Base-by-base conservation (phyloP, 1,140 invertebrate species). In the Rhyzopertha dominica region DNA sequence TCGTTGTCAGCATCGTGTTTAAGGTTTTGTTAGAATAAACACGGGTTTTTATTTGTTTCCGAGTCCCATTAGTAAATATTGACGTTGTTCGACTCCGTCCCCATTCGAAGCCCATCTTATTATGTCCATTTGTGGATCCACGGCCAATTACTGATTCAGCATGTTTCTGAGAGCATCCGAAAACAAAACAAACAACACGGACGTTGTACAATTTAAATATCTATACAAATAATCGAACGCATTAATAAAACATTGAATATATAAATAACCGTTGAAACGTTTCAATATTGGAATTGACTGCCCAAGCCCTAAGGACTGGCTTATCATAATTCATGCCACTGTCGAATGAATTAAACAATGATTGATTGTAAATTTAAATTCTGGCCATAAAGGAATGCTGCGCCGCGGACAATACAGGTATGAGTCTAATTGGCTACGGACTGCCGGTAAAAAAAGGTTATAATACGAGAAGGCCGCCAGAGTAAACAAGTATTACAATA, bases 61-160 rank as follows among this genome's bases (percentile, higher is more conserved):
- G 30, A 46, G 44, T 42, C 43, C 49, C 49, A 52, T 52, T 52
- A 52, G 36, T 52, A 52, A 52, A 52, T 52, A 52, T 47, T 52
- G 49, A 52, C 45, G 42, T 36, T 28, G 42, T 34, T 17, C 28
- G 12, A 24, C 42, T 43, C 32, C 42, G 12, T 19, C 42, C 30
- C 35, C 42, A 24, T 34, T 43, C 42, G 32, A 43, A 34, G 32
- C 35, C 20, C 35, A 43, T 43, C 42, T 43, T 43, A 43, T 43
- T 43, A 43, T 43, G 30, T 34, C 19, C 29, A 25, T 34, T 43
- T 43, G 46, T 41, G 22, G 46, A 36, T 26, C 30, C 25, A 30
- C 38, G 42, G 31, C 43, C 49, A 46, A 46, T 46, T 46, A 41
- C 31, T 51, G 49, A 51, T 46, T 51, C 49, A 51, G 49, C 49